A percentile compares a stretch with the other conserved stretches of the same genome.
phyloP scores from a whole-genome alignment of 2,797 vertebrate genomes.

The Anolis apletophallus region DNA sequence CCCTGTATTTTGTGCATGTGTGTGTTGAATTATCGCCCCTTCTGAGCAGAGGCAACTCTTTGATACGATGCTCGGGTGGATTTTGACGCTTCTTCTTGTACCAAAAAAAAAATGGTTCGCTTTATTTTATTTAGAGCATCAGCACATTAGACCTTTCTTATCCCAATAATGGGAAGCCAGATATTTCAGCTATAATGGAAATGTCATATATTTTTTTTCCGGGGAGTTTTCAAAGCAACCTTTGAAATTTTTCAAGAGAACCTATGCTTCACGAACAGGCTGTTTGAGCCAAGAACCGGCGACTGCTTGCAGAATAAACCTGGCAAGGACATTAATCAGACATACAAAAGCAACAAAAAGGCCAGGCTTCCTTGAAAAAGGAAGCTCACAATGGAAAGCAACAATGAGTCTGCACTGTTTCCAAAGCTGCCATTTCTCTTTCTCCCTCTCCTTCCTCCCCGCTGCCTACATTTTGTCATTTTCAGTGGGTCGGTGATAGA shows the following conservation, averaged over 20 bases:
- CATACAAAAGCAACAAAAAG: not conserved
- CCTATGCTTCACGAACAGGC: not conserved
- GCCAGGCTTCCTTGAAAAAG: not conserved
- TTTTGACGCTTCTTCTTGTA: no score
- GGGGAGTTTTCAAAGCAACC: not conserved
- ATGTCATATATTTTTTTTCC: not conserved
- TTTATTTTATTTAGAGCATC: no score
- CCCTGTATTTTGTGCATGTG: no score
- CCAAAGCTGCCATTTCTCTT: not conserved
- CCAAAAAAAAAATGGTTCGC: no score
- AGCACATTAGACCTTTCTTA: not conserved
- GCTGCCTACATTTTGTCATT: no score
- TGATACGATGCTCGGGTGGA: no score
- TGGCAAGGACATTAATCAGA: not conserved
- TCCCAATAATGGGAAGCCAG: not conserved
- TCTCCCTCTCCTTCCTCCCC: not conserved
- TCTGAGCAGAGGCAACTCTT: no score
- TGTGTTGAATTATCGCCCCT: no score
- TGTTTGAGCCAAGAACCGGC: not conserved
- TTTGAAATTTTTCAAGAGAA: conserved; percentile 8
- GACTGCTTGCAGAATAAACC: conserved; percentile 19
- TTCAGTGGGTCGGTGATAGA: not conserved
- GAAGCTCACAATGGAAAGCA: not conserved
- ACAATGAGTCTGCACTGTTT: not conserved
- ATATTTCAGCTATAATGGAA: not conserved